Evolutionary conservation across 2,797 vertebrate species (phyloP), one percentile per base, ranked within the genome.

Genomic region (Brachyrhaphis roseni): DNA sequence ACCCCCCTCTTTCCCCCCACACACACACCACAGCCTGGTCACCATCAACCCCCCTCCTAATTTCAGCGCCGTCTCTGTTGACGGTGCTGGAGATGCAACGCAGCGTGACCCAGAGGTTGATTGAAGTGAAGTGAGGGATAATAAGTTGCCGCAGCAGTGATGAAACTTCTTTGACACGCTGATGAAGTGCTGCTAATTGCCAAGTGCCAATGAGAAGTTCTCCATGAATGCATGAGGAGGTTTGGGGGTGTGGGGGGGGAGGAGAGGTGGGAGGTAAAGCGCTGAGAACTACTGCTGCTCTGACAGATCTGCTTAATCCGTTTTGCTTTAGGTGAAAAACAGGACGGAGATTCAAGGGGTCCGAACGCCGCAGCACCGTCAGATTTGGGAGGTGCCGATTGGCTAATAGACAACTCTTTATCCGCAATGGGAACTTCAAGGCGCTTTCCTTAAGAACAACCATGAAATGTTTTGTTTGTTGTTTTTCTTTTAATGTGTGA

Each of bases 391-490:
- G 80, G 34, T 76, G 72, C 71, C 46, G 74, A 74, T 82, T 86
- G 85, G 76, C 78, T 85, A 57, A 90, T 87, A 71, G 79, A 53
- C 36, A 26, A 45, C 74, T 79, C 39, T 78, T 79, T 89, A 84
- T 85, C 82, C 82, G 71, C 75, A 28, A 46, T 23, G 73, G 76
- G 80, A 92, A 88, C 86, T 75, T 20, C 88, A 90, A 87, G 16
- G 8, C 83, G 92, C 95, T 94, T 95, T 95, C 93, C 92, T 92
- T 91, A 81, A 84, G 75, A 92, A 92, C 92, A 93, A 93, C 93
- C 88, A 87, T 87, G 86, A 90, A 84, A 84, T 90, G 77, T 90
- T 51, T 64, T 57, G 20, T 26, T 53, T 23, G 8, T 23, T 49
- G 47, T 2, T 49, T 20, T 49, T 49, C 51, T 78, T 81, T 1